phyloP scores from a whole-genome alignment of 2,797 vertebrate genomes.

The Peromyscus nudipes region DNA sequence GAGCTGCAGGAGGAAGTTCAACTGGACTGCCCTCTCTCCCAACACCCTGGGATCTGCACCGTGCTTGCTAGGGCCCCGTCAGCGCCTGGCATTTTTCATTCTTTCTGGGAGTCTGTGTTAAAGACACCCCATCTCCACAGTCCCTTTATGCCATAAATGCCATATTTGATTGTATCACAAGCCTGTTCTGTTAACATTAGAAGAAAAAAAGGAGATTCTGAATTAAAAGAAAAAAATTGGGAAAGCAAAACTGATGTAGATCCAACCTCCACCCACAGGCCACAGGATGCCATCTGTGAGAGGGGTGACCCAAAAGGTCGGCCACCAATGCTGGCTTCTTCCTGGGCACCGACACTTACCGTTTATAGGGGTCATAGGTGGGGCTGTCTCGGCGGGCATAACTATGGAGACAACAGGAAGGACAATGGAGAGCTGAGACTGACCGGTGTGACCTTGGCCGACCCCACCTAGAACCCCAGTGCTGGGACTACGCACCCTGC shows the following conservation, averaged over 20 bases:
- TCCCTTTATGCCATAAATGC: not conserved
- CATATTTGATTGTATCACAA: not conserved
- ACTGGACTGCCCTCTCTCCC: not conserved
- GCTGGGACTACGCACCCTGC: not conserved
- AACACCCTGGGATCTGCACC: not conserved
- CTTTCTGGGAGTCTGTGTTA: not conserved
- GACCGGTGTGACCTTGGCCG: fast-evolving
- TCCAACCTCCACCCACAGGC: not conserved
- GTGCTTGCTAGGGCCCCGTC: no score
- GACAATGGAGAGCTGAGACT: not conserved
- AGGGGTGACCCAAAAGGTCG: not conserved
- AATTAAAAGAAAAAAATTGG: not conserved
- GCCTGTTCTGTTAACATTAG: not conserved
- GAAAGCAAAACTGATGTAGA: not conserved
- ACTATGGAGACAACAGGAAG: constrained; percentile 83
- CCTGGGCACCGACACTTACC: constrained; percentile 88
- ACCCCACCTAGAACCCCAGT: no score
- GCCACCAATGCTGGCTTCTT: no score
- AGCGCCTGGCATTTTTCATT: not conserved
- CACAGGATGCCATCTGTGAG: no score
- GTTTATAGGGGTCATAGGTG: constrained; percentile 98
- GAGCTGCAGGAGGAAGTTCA: not conserved
- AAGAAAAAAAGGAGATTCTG: constrained; percentile 17
- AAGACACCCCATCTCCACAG: not conserved
- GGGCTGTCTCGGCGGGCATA: constrained; percentile 98